A percentile compares a stretch with the other conserved stretches of the same genome.
Evolutionary conservation across 2,797 vertebrate genomes (phyloP).

Genomic region (Dallia pectoralis): DNA sequence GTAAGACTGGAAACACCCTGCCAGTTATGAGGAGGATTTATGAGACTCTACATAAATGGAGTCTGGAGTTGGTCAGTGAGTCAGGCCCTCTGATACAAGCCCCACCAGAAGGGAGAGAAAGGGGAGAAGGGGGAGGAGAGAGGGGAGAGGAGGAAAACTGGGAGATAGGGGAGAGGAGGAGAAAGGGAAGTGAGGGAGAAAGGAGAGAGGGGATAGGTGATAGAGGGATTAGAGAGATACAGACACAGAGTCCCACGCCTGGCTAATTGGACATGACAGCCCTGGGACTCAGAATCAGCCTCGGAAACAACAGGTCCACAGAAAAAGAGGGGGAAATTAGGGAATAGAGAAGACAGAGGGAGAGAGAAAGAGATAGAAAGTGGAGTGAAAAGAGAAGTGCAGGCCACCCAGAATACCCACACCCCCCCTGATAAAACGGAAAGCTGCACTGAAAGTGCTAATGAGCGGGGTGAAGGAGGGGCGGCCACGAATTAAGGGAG

Average conservation of each 20-base stretch:
- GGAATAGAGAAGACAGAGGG: constrained; percentile 3
- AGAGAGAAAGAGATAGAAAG: background rate
- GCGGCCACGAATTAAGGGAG: background rate
- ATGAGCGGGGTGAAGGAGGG: background rate
- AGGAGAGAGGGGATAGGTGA: constrained; percentile 26
- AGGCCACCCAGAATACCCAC: background rate
- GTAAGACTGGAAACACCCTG: background rate
- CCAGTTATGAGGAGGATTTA: no score
- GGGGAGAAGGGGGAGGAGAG: constrained; percentile 34
- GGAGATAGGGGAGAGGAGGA: constrained; percentile 8
- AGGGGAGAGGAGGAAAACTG: constrained; percentile 30
- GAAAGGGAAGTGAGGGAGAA: no score
- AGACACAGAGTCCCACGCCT: constrained; percentile 55
- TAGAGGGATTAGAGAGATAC: constrained; percentile 49
- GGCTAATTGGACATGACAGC: constrained; percentile 67
- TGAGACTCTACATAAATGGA: background rate
- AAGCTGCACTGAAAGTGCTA: background rate
- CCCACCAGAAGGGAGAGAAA: constrained; percentile 30
- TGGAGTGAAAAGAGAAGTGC: background rate
- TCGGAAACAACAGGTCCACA: constrained; percentile 52
- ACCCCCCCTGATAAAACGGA: background rate
- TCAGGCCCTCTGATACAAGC: constrained; percentile 3
- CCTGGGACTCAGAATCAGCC: constrained; percentile 52
- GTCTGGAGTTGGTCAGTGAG: constrained; percentile 1
- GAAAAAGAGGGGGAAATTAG: constrained; percentile 27